These are phyloP conservation scores for Archegozetes longisetosus DNA, from an alignment of 1,140 invertebrate species.

Conservation along the genomic window DNA sequence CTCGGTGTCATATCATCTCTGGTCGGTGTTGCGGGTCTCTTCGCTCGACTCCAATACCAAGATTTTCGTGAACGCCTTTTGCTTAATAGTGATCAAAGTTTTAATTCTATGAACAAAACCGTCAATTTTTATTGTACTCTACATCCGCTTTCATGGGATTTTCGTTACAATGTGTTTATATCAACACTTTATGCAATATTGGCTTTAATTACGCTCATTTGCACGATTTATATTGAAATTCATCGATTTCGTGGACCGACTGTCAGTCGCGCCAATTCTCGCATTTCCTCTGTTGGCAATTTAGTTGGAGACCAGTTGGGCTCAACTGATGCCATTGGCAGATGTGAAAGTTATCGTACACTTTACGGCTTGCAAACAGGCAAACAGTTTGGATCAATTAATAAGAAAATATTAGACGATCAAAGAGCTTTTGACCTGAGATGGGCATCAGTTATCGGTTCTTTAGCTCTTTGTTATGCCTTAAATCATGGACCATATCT, in stretches of 20 bases:
- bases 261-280: conserved; percentile 21
- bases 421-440: conserved; percentile 26
- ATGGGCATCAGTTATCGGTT: conserved; percentile 33
- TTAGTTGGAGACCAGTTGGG: not conserved
- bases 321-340: conserved; percentile 18
- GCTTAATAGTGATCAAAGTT: not conserved
- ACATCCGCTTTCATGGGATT: conserved; percentile 33
- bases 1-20: conserved; percentile 34
- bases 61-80: not conserved
- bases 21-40: conserved; percentile 28
- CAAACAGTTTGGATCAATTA: not conserved
- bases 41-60: conserved; percentile 13
- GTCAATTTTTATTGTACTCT: conserved; percentile 26
- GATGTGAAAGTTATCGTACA: conserved; percentile 23
- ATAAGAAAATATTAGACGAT: not conserved
- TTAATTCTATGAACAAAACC: not conserved
- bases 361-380: conserved; percentile 9
- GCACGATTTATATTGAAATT: conserved; percentile 21
- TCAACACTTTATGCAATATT: conserved; percentile 33
- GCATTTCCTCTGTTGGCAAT: conserved; percentile 19
- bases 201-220: conserved; percentile 27
- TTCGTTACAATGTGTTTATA: conserved; percentile 35
- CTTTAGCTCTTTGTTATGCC: conserved; percentile 33
- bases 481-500: conserved; percentile 39
- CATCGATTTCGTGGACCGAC: conserved; percentile 23